phyloP scores from a whole-genome alignment of 2,888 invertebrate genomes.

The Conomelus anceps region DNA sequence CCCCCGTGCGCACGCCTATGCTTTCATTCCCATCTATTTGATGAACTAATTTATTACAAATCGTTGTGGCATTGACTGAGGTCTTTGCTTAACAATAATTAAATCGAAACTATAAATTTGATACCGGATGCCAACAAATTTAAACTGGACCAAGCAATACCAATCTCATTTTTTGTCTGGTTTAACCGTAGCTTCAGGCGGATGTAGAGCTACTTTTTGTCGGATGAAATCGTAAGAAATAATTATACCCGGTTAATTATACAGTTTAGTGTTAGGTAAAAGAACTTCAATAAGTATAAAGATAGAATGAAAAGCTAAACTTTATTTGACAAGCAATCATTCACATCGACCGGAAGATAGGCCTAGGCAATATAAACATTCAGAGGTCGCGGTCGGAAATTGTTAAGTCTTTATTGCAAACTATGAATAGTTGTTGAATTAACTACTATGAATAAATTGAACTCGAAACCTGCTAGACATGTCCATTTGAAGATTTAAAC shows the following conservation, averaged over 20 bases:
- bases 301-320: not conserved
- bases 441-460: not conserved
- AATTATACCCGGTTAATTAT: not conserved
- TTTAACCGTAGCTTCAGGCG: not conserved
- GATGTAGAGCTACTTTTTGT: not conserved
- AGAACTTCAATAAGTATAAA: not conserved
- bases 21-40: too few relatives aligned
- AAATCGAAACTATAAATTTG: not conserved
- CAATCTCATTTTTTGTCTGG: not conserved
- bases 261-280: not conserved
- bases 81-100: not conserved
- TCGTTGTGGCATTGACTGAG: not conserved
- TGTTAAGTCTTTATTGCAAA: not conserved
- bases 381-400: not conserved
- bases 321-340: not conserved
- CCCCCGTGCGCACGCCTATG: too few relatives aligned
- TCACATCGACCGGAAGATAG: not conserved
- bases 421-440: not conserved
- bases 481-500: not conserved
- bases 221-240: not conserved
- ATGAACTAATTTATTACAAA: too few relatives aligned
- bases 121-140: not conserved
- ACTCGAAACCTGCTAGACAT: not conserved
- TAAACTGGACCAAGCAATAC: not conserved
- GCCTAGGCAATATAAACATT: too few relatives aligned